Evolutionary conservation across 2,113 vertebrate genomes (phyloP).

Genomic region (Chinchilla lanigera): DNA sequence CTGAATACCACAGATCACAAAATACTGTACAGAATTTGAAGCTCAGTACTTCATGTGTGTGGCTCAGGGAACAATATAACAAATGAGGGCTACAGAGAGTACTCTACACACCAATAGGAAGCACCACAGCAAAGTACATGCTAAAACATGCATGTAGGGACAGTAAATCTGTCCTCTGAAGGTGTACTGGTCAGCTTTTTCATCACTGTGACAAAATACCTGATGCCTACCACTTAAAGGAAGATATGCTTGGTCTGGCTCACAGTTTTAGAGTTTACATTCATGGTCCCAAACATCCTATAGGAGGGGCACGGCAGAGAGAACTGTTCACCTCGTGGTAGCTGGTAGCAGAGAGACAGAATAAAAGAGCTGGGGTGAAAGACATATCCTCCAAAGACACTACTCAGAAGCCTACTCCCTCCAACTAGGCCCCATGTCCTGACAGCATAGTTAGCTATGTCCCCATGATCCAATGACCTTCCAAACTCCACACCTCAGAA

Average conservation of each 20-base stretch:
- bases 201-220: background rate
- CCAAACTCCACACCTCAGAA: background rate
- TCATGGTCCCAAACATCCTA: background rate
- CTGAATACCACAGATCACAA: background rate
- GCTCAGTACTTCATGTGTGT: background rate
- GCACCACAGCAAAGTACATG: background rate
- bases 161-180: background rate
- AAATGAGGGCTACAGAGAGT: background rate
- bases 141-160: rapidly evolving
- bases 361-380: background rate
- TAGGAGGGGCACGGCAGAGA: background rate
- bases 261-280: background rate
- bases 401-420: background rate
- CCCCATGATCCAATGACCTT: background rate
- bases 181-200: background rate
- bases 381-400: background rate
- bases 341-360: background rate
- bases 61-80: background rate
- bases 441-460: background rate
- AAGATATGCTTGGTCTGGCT: background rate
- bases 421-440: background rate
- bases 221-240: background rate
- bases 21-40: background rate
- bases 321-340: background rate
- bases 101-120: background rate